A percentile compares a stretch with the other conserved stretches of the same genome.
These are phyloP conservation scores for Conchocele bisecta DNA, from an alignment of 2,888 invertebrate genomes.

Conservation along the genomic window DNA sequence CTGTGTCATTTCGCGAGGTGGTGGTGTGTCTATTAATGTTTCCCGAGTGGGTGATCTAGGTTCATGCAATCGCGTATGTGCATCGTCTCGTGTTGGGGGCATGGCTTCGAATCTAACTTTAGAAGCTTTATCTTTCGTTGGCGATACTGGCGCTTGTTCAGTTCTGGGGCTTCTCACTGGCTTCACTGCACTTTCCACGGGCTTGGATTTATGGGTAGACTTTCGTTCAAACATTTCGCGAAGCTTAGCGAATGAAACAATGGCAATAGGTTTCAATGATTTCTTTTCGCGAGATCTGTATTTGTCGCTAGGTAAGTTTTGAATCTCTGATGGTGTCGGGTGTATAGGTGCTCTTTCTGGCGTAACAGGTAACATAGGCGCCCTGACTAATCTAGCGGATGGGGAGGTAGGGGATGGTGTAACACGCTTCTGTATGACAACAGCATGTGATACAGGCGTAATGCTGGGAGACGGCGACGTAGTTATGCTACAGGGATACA, in stretches of 20 bases:
- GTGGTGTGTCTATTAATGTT: too few species aligned
- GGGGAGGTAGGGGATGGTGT: constrained; percentile 63
- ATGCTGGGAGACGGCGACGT: constrained; percentile 73
- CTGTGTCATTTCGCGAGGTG: too few species aligned
- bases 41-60: too few species aligned
- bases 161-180: constrained; percentile 35
- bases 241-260: constrained; percentile 76
- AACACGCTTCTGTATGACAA: constrained; percentile 77
- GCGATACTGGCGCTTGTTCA: constrained; percentile 52
- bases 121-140: too few species aligned
- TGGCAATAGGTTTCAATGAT: constrained; percentile 74
- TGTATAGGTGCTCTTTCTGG: constrained; percentile 66
- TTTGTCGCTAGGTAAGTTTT: constrained; percentile 77
- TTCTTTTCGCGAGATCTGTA: constrained; percentile 71
- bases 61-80: too few species aligned
- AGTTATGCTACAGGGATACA: constrained; percentile 68
- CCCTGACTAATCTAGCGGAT: constrained; percentile 58
- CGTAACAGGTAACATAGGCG: constrained; percentile 64
- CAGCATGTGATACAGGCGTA: constrained; percentile 66
- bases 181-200: constrained; percentile 21
- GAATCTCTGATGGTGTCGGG: constrained; percentile 37
- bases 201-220: constrained; percentile 19
- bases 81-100: constrained; percentile 26
- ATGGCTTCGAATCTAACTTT: constrained; percentile 44
- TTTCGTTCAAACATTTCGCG: constrained; percentile 75